phyloP scores from a whole-genome alignment of 1,140 invertebrate species.

The Drosophila kurseongensis region DNA sequence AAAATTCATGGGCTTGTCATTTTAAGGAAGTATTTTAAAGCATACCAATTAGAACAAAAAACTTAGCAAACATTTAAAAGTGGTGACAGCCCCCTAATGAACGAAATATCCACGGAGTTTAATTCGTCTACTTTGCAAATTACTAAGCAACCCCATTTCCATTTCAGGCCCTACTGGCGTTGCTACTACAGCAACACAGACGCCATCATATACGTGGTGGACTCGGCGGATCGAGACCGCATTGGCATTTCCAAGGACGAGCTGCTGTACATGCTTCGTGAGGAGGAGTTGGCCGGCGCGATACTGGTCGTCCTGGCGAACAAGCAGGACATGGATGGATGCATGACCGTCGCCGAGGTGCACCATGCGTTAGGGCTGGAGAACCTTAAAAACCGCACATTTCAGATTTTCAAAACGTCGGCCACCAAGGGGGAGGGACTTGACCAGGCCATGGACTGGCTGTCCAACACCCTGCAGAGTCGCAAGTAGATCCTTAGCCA shows the following conservation, averaged over 20 bases:
- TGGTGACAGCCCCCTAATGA: too few relatives aligned
- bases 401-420: slow-evolving; percentile 99
- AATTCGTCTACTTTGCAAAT: neutral
- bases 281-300: slow-evolving; percentile 98
- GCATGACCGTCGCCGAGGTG: slow-evolving; percentile 97
- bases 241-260: slow-evolving; percentile 99
- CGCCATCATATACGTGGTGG: slow-evolving; percentile 99
- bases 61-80: too few relatives aligned
- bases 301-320: slow-evolving; percentile 99
- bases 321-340: slow-evolving; percentile 99
- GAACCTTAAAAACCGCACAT: slow-evolving; percentile 97
- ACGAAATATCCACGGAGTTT: too few relatives aligned
- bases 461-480: slow-evolving; percentile 94
- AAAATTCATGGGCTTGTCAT: too few relatives aligned
- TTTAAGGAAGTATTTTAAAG: too few relatives aligned
- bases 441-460: slow-evolving; percentile 99
- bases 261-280: slow-evolving; percentile 96
- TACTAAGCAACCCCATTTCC: neutral
- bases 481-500: slow-evolving; percentile 88
- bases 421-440: slow-evolving; percentile 99
- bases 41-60: too few relatives aligned
- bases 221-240: slow-evolving; percentile 98
- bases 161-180: slow-evolving; percentile 96
- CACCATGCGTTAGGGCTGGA: slow-evolving; percentile 98
- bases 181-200: slow-evolving; percentile 99